A percentile compares a stretch with the other conserved stretches of the same genome.
Evolutionary conservation across 2,888 invertebrate species (phyloP).

Genomic region (Melanostoma scalare): DNA sequence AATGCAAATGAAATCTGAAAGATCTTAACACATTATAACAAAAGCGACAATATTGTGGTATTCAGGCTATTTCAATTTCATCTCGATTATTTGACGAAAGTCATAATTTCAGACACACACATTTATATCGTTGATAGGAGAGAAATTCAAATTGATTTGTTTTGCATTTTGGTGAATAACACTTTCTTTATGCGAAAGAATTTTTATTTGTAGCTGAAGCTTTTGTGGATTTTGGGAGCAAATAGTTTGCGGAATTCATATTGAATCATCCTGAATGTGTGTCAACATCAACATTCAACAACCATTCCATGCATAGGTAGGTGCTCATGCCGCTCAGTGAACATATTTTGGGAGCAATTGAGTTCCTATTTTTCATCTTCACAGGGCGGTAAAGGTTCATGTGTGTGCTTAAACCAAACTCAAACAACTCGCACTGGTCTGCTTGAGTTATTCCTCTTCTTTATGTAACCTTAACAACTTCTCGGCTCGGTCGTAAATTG

Average conservation of each 20-base stretch:
- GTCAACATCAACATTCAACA: no score
- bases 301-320: no score
- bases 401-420: not conserved
- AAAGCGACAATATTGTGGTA: not conserved
- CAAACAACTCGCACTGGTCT: not conserved
- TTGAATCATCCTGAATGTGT: constrained; percentile 26
- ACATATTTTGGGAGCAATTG: no score
- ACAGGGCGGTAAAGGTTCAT: no score
- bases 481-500: no score
- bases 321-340: not conserved
- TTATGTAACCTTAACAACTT: no score
- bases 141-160: constrained; percentile 34
- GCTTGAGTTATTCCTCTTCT: no score
- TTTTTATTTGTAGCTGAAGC: not conserved
- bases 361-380: no score
- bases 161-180: constrained; percentile 27
- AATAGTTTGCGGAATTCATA: constrained; percentile 37
- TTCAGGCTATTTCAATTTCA: not conserved
- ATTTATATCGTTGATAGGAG: not conserved
- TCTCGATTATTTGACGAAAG: not conserved
- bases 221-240: constrained; percentile 24
- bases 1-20: constrained; percentile 21
- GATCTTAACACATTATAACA: constrained; percentile 6
- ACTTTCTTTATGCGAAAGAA: constrained; percentile 54
- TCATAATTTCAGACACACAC: not conserved